A percentile compares a stretch with the other conserved stretches of the same genome.
Conservation (phyloP, 1,140 invertebrate genomes). For the Lutraria rhynchaena region DNA sequence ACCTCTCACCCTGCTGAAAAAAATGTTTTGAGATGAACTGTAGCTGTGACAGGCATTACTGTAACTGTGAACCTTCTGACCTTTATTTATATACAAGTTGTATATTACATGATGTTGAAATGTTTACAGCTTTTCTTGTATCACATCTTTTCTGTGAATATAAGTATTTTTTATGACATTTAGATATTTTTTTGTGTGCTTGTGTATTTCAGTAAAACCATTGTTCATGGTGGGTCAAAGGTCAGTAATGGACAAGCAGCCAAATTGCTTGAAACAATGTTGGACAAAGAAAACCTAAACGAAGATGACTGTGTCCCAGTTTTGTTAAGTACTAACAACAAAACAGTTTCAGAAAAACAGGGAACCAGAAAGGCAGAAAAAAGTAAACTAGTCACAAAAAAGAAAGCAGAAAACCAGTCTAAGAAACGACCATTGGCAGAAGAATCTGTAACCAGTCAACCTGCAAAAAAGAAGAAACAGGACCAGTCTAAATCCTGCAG, state of each 20-base stretch:
- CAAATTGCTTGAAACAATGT: constrained; percentile 54
- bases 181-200: background rate
- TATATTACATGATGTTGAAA: too few species aligned
- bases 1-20: too few species aligned
- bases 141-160: too few species aligned
- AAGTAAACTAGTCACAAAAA: constrained; percentile 21
- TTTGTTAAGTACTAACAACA: background rate
- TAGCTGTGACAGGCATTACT: too few species aligned
- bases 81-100: too few species aligned
- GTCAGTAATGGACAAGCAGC: constrained; percentile 37
- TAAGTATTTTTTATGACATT: too few species aligned
- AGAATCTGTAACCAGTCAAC: constrained; percentile 33
- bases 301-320: constrained; percentile 1
- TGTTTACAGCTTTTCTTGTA: too few species aligned
- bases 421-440: constrained; percentile 50
- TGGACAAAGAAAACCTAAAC: constrained; percentile 59
- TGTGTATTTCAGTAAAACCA: constrained; percentile 68
- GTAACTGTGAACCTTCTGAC: too few species aligned
- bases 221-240: constrained; percentile 61
- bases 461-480: constrained; percentile 61
- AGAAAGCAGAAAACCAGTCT: constrained; percentile 27
- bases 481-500: constrained; percentile 65
- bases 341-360: background rate
- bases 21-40: too few species aligned
- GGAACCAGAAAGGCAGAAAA: background rate